Percentiles rank a stretch among this genome's conserved stretches.
Evolutionary conservation across 2,797 vertebrate genomes (phyloP).

Genomic region (Girardinus metallicus): DNA sequence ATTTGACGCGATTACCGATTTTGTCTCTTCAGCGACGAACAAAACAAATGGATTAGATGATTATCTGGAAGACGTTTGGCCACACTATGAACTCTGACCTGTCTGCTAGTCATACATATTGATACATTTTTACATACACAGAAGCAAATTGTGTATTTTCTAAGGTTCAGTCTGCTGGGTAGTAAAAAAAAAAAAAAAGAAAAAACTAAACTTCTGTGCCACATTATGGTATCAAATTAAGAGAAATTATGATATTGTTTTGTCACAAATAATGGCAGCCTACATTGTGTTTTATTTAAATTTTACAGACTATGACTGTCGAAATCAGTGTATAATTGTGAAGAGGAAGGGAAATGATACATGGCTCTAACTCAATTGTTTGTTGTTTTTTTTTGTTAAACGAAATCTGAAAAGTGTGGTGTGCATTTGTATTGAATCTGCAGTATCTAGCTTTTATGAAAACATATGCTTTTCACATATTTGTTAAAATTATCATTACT

Average conservation of each 20-base stretch:
- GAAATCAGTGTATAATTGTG: background rate
- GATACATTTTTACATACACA: background rate
- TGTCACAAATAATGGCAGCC: background rate
- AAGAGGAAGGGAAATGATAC: background rate
- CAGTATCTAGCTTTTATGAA: background rate
- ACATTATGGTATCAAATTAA: background rate
- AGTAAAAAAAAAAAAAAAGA: too few relatives aligned
- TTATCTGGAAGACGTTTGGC: background rate
- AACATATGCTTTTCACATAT: too few relatives aligned
- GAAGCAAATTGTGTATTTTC: background rate
- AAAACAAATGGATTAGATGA: background rate
- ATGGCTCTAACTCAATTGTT: background rate
- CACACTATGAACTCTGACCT: background rate
- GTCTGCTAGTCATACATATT: background rate
- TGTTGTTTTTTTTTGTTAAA: background rate
- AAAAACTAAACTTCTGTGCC: background rate
- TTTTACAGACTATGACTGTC: background rate
- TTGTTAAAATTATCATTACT: too few relatives aligned
- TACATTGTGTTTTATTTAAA: background rate
- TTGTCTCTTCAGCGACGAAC: background rate
- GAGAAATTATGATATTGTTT: background rate
- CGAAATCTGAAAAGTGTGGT: background rate
- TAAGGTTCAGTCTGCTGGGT: background rate
- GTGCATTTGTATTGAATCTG: background rate
- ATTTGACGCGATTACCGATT: background rate